Evolutionary conservation across 2,888 invertebrate genomes (phyloP), one percentile per base, ranked within the genome.

Genomic region (Pocota personata): DNA sequence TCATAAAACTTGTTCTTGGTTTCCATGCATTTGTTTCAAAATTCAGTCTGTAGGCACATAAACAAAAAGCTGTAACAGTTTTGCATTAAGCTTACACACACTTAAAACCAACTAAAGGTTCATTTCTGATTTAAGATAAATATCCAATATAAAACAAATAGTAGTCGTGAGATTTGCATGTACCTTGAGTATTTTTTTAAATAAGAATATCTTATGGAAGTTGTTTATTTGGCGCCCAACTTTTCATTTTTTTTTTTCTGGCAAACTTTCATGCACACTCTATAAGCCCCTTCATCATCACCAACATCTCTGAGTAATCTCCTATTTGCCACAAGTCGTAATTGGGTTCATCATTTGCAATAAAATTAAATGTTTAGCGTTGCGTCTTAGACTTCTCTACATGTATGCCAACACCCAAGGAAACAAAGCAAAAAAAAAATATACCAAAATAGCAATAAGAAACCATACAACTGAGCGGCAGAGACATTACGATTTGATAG

Each of bases 401-500:
- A 50, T 50, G n/a, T 24, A 3, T 8, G 7, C 37, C 37, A 37
- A 37, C 12, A 37, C 8, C 2, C 14, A 19, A 3, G 8, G 3
- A 19, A 21, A 21, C 3, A 10, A 21, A 19, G n/a, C 12, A 32
- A 19, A 32, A 43, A 21, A n/a, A n/a, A 30, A 43, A 21, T 4
- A 24, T 27, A 52, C 52, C 32, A 78, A 71, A 71, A 69, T 76
- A 64, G 66, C 57, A 50, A 77, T 71, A 66, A 66, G 77, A 76
- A 77, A 16, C 69, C 77, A 58, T 77, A 72, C 35, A 77, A 66
- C 37, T 57, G 43, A 62, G 48, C 62, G 10, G 27, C 48, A 69
- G 48, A 48, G 46, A 82, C 69, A 64, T 78, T 67, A 66, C 32
- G 76, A 58, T 66, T 58, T 66, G 77, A 77, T 66, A 67, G 72